Conservation (phyloP, 53 echinoderm and acorn worm species). For the Holothuria scabra region DNA sequence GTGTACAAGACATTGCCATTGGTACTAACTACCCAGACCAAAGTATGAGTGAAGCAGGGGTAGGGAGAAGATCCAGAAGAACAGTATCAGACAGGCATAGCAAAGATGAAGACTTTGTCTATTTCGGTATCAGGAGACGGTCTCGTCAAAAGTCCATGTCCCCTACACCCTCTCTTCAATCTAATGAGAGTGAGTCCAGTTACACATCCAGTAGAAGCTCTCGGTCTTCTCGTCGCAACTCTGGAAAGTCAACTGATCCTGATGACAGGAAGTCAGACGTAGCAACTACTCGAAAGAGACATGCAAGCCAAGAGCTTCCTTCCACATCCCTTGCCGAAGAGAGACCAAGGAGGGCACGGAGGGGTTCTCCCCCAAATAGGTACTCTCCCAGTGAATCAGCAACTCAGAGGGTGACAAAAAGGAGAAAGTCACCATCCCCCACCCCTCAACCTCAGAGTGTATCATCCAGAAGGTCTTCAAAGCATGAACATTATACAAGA, state of each 20-base stretch:
- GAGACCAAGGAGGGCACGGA: constrained; percentile 64
- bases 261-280: constrained; percentile 25
- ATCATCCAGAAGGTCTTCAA: constrained; percentile 55
- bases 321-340: constrained; percentile 32
- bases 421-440: constrained; percentile 59
- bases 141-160: constrained; percentile 58
- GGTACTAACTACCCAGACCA: neutral
- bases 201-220: constrained; percentile 31
- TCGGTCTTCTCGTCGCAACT: constrained; percentile 47
- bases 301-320: constrained; percentile 32
- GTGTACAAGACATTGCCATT: neutral
- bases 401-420: constrained; percentile 40
- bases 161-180: constrained; percentile 49
- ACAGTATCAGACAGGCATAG: constrained; percentile 51
- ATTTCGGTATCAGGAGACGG: constrained; percentile 55
- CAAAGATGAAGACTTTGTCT: constrained; percentile 64
- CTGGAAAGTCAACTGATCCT: constrained; percentile 55
- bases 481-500: constrained; percentile 64
- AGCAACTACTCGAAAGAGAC: constrained; percentile 23
- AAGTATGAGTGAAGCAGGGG: neutral
- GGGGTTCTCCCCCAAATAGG: constrained; percentile 72
- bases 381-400: constrained; percentile 81
- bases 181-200: constrained; percentile 43
- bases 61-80: constrained; percentile 50
- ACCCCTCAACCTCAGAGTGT: constrained; percentile 43